Conservation (phyloP, 1,140 invertebrate species). For the Caerostris darwini region DNA sequence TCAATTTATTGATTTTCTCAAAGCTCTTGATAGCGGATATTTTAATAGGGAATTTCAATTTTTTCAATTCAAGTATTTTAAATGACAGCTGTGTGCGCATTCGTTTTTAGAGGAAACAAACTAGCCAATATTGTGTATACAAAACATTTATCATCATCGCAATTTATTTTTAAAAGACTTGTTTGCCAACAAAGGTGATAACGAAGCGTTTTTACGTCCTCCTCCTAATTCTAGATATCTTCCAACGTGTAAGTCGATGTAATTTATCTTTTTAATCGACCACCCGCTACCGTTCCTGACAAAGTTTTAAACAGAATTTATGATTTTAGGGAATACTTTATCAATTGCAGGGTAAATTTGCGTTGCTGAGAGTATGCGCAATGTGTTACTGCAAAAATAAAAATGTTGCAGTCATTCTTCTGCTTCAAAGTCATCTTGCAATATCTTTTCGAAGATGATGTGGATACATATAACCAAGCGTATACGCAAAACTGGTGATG, state of each 20-base stretch:
- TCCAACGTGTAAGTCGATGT: constrained; percentile 43
- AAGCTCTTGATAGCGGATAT: not conserved
- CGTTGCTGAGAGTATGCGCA: constrained; percentile 10
- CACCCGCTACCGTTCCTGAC: constrained; percentile 47
- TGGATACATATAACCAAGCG: constrained; percentile 19
- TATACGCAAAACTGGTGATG: not conserved
- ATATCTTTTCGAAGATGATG: not conserved
- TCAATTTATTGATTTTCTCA: constrained; percentile 14
- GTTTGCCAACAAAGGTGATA: not conserved
- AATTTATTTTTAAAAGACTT: constrained; percentile 37
- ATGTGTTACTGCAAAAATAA: constrained; percentile 36
- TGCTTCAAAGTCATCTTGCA: too few relatives aligned
- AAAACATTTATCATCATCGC: constrained; percentile 45
- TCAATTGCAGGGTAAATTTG: constrained; percentile 30
- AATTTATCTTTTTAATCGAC: constrained; percentile 15
- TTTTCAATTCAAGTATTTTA: not conserved
- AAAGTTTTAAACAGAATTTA: constrained; percentile 33
- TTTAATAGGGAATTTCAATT: constrained; percentile 25
- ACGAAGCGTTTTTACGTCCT: not conserved
- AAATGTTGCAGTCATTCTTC: constrained; percentile 3
- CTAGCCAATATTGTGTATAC: constrained; percentile 28
- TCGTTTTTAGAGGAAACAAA: constrained; percentile 20
- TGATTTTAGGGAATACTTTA: constrained; percentile 3
- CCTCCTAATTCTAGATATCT: constrained; percentile 8
- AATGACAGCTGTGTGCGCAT: not conserved